These are phyloP conservation scores for Liopterus haemorrhoidalis DNA, from an alignment of 2,888 invertebrate species.

Conservation along the genomic window DNA sequence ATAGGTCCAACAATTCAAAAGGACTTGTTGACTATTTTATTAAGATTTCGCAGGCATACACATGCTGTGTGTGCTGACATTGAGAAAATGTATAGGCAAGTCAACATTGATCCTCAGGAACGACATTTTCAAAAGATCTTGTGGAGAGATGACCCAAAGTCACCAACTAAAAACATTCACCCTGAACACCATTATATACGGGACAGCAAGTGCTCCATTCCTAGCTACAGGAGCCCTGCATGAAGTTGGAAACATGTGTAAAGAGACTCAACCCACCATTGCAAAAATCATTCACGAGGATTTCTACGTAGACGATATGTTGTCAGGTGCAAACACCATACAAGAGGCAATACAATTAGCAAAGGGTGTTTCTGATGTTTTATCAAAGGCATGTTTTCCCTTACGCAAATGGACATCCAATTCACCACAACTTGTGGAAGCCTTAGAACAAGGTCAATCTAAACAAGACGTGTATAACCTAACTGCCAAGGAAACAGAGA, in stretches of 20 bases:
- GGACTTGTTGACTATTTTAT: conserved; percentile 29
- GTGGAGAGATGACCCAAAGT: conserved; percentile 23
- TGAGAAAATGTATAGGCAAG: conserved; percentile 31
- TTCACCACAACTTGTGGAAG: no score
- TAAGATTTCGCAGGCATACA: conserved; percentile 29
- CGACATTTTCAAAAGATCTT: conserved; percentile 27
- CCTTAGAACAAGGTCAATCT: no score
- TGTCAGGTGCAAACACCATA: no score
- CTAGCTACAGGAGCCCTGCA: conserved; percentile 18
- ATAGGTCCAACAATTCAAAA: conserved; percentile 29
- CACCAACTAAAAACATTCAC: conserved; percentile 20
- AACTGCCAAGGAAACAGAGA: no score
- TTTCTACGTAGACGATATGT: no score
- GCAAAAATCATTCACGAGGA: conserved; percentile 17
- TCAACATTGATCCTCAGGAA: conserved; percentile 22
- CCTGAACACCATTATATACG: no score
- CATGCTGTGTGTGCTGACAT: conserved; percentile 30
- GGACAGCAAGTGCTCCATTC: conserved; percentile 22
- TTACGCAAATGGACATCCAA: no score
- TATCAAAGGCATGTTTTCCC: no score
- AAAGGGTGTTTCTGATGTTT: no score
- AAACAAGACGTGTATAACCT: no score
- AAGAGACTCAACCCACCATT: conserved; percentile 14
- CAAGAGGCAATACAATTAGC: no score
- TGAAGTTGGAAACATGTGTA: conserved; percentile 16